These are phyloP conservation scores for Pogonus chalceus DNA, from an alignment of 1,140 invertebrate species.

Conservation along the genomic window DNA sequence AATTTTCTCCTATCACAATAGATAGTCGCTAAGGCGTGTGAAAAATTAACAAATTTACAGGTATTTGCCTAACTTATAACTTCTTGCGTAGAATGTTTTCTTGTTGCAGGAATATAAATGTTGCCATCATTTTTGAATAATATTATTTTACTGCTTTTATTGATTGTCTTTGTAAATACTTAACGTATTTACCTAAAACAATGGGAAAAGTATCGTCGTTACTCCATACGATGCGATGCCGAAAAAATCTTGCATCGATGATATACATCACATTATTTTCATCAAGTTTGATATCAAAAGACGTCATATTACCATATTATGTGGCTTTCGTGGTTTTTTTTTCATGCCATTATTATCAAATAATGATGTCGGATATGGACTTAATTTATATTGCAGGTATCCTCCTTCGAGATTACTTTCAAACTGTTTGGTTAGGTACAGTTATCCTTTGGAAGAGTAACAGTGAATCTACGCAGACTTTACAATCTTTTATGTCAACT, in stretches of 20 bases:
- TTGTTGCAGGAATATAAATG: no score
- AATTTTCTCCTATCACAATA: no score
- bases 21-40: no score
- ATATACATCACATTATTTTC: slow-evolving; percentile 30
- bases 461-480: slow-evolving; percentile 30
- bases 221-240: slow-evolving; percentile 23
- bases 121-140: no score
- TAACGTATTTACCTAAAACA: slow-evolving; percentile 19
- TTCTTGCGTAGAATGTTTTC: no score
- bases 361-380: no score
- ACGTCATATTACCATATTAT: slow-evolving; percentile 28
- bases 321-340: slow-evolving; percentile 32
- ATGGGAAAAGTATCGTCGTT: slow-evolving; percentile 17
- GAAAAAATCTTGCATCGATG: slow-evolving; percentile 26
- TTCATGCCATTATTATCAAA: no score
- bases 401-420: slow-evolving; percentile 30
- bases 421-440: slow-evolving; percentile 28
- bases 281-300: slow-evolving; percentile 24
- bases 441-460: slow-evolving; percentile 34
- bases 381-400: slow-evolving; percentile 34
- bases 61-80: no score
- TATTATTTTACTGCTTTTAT: no score
- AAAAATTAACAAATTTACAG: no score
- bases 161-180: slow-evolving; percentile 19
- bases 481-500: slow-evolving; percentile 27